Evolutionary conservation across 2,797 vertebrate species (phyloP).

Genomic region (Gorsachius magnificus): DNA sequence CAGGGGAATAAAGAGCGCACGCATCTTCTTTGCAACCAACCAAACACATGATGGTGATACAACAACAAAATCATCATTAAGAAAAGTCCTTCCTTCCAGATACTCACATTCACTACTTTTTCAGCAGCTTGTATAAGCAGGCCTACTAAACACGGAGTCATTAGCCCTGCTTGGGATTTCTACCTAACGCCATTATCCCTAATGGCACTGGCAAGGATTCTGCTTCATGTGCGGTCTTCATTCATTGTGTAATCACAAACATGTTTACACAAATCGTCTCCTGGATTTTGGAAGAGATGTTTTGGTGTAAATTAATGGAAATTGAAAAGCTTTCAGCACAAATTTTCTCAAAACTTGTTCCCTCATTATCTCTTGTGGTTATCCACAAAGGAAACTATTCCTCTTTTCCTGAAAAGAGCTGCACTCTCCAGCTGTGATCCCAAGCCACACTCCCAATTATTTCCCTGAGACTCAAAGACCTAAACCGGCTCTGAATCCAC

Average conservation of each 20-base stretch:
- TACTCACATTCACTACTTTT: not conserved
- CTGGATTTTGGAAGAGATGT: not conserved
- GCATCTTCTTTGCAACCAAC: not conserved
- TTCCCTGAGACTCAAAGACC: not conserved
- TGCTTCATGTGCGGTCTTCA: not conserved
- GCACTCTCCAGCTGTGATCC: not conserved
- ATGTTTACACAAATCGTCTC: not conserved
- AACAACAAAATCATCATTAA: not conserved
- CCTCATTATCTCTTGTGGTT: not conserved
- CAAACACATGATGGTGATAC: not conserved
- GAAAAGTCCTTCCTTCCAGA: not conserved
- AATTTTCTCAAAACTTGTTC: not conserved
- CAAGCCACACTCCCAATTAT: not conserved
- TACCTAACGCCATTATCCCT: slow-evolving; percentile 28
- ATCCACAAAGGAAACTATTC: not conserved
- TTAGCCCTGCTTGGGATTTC: not conserved
- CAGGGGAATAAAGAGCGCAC: not conserved
- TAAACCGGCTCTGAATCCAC: not conserved
- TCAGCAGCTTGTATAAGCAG: not conserved
- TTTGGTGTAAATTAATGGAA: not conserved
- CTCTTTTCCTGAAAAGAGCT: not conserved
- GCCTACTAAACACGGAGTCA: not conserved
- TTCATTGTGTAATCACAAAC: not conserved
- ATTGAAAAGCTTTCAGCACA: not conserved
- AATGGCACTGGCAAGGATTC: slow-evolving; percentile 5